Base-by-base conservation (phyloP, 2,113 vertebrate species). In the Corapipo altera region DNA sequence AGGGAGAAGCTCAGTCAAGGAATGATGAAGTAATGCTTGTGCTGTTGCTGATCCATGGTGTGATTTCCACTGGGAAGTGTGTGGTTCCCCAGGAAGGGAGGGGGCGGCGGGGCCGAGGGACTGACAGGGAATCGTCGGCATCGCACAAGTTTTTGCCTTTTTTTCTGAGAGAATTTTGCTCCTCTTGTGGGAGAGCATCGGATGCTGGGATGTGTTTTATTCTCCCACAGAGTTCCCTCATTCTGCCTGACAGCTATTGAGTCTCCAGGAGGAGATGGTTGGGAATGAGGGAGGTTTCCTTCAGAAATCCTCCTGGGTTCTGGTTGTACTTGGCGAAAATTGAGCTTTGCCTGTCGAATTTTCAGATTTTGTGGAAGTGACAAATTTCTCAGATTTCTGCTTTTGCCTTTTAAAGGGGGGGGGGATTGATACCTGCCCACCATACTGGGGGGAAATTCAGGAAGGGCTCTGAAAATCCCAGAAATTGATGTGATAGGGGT, bases 71-170 rank as follows among this genome's bases (percentile, higher is more conserved):
- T 51, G 33, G 64, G 46, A 26, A 32, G 27, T 3, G 78, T 33
- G 54, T 19, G 43, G 19, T 9, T 17, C 55, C 8, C 67, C 7
- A 27, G 35, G 5, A 1, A 46, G 71, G 64, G 66, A 41, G 35
- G 27, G 32, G 74, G 79, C 0, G 8, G 64, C 32, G n/a, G 49
- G 55, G 27, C 2, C 27, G 11, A 32, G 74, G 58, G 22, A 9
- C 18, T 69, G 30, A 4, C 26, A 3, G 18, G 35, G 12, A 7
- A 2, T 51, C 48, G 52, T 58, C 26, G 8, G 27, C 0, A 0
- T 37, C 52, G 26, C 30, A 5, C 18, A 4, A 15, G 14, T 14
- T 65, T 62, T 48, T 15, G 4, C 8, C 26, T 33, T 43, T 57
- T 33, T 77, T 33, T 12, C 21, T 30, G 15, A 16, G 51, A 51